Conservation (phyloP, 2,113 vertebrate species). For the Ictalurus punctatus region DNA sequence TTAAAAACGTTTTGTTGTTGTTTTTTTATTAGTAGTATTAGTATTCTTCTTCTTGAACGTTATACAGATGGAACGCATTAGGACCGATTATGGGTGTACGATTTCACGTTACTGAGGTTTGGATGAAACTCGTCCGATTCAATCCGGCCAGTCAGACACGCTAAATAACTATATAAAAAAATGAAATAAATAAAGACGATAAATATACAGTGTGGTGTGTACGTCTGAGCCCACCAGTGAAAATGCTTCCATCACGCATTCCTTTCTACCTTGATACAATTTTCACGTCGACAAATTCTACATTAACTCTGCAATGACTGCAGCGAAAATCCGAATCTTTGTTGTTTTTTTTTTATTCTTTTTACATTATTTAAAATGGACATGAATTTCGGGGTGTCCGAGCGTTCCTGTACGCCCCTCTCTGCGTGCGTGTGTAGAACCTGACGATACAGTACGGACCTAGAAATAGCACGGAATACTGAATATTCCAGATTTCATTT, state of each 20-base stretch:
- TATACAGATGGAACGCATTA: constrained; percentile 6
- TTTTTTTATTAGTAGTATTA: not conserved
- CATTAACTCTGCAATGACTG: not conserved
- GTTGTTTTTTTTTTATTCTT: not conserved
- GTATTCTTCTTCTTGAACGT: not conserved
- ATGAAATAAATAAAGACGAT: not conserved
- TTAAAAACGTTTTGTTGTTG: not conserved
- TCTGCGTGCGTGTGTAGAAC: not conserved
- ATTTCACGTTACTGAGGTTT: not conserved
- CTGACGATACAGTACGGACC: not conserved
- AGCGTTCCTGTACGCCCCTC: not conserved
- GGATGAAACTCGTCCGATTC: not conserved
- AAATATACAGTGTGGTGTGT: not conserved
- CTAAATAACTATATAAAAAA: not conserved
- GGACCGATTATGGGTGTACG: not conserved
- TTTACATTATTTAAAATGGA: not conserved
- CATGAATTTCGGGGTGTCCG: not conserved
- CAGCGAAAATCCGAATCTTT: not conserved
- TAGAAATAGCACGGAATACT: not conserved
- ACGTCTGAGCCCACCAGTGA: not conserved
- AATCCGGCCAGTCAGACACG: not conserved
- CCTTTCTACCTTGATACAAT: not conserved
- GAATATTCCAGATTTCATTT: not conserved
- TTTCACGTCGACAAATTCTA: not conserved
- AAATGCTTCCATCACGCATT: not conserved